Conservation (phyloP, 2,113 vertebrate genomes). For the Leptodactylus fuscus region DNA sequence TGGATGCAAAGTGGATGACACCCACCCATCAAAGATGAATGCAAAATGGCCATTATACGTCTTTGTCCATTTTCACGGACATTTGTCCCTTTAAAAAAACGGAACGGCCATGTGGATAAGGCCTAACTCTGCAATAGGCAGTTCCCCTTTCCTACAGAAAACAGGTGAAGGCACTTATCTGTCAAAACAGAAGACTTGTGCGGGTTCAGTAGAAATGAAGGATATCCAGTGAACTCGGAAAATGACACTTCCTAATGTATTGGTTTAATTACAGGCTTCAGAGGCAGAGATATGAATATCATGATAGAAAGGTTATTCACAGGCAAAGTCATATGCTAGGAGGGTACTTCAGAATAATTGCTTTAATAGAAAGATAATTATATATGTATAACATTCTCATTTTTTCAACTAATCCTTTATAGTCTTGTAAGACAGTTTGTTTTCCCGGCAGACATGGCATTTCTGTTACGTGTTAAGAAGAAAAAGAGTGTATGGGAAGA, state of each 20-base stretch:
- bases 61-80: too few species aligned
- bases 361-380: conserved; percentile 62
- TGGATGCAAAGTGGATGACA: too few species aligned
- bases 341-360: conserved; percentile 60
- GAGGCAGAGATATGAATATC: conserved; percentile 57
- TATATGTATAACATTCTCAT: conserved; percentile 61
- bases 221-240: conserved; percentile 37
- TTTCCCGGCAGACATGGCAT: conserved; percentile 57
- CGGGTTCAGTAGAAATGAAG: conserved; percentile 18
- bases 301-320: conserved; percentile 58
- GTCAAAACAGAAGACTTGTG: conserved; percentile 31
- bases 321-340: conserved; percentile 57
- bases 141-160: neutral
- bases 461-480: conserved; percentile 50
- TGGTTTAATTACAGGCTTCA: conserved; percentile 61
- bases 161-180: conserved; percentile 16
- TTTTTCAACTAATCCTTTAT: conserved; percentile 58
- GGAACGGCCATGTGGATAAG: too few species aligned
- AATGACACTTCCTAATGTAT: conserved; percentile 55
- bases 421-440: conserved; percentile 49
- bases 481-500: conserved; percentile 21
- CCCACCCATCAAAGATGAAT: too few species aligned
- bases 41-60: too few species aligned
- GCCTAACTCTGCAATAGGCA: neutral
- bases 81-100: too few species aligned